A percentile compares a stretch with the other conserved stretches of the same genome.
Evolutionary conservation across 2,113 vertebrate species (phyloP).

Genomic region (Epinephelus cyanopodus): DNA sequence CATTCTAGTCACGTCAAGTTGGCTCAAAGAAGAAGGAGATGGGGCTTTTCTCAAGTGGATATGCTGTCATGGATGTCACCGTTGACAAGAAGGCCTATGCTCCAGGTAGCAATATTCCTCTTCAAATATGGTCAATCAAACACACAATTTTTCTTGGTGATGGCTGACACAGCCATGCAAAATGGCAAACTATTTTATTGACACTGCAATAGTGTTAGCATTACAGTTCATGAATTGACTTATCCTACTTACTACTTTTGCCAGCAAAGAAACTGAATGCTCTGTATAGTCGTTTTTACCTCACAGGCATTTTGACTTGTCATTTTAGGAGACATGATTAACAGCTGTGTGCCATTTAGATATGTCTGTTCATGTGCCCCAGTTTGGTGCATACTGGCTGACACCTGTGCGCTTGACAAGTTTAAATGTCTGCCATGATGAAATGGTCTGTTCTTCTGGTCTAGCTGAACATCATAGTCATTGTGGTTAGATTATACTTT

Average conservation of each 20-base stretch:
- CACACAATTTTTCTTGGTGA: no score
- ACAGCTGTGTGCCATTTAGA: background rate
- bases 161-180: no score
- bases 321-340: background rate
- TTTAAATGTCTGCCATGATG: no score
- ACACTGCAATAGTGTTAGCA: no score
- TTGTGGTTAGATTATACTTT: background rate
- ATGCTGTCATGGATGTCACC: slow-evolving; percentile 65
- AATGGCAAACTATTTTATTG: no score
- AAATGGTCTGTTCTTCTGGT: no score
- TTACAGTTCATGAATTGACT: background rate
- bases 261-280: background rate
- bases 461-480: background rate
- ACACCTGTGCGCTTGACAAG: no score
- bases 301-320: background rate
- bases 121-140: background rate
- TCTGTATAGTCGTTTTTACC: background rate
- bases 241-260: background rate
- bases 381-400: no score
- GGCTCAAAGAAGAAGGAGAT: slow-evolving; percentile 71
- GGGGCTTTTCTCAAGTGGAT: slow-evolving; percentile 78
- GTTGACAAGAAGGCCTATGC: slow-evolving; percentile 67
- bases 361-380: no score
- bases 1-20: slow-evolving; percentile 67
- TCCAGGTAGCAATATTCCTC: slow-evolving; percentile 65